phyloP scores from a whole-genome alignment of 2,888 invertebrate genomes.

The Cephus pulcher region DNA sequence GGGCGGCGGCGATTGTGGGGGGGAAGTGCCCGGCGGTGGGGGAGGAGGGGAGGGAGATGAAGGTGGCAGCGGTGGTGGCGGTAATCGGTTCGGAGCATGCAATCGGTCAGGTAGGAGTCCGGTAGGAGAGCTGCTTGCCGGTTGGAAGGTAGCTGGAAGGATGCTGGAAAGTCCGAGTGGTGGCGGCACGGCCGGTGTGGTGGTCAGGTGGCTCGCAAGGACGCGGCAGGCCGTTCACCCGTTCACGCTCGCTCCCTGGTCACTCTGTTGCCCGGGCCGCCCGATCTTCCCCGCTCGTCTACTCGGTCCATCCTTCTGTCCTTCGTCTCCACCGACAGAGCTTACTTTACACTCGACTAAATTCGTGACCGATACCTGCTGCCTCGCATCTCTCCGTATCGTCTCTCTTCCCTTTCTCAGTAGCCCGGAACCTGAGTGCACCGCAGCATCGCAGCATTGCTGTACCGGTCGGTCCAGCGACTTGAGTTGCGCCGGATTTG shows the following conservation, averaged over 20 bases:
- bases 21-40: not conserved
- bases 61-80: conserved; percentile 7
- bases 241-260: conserved; percentile 32
- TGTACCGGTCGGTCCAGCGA: not conserved
- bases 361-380: conserved; percentile 14
- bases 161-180: conserved; percentile 60
- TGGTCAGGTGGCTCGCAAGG: conserved; percentile 65
- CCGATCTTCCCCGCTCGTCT: conserved; percentile 8
- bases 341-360: conserved; percentile 19
- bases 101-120: conserved; percentile 50
- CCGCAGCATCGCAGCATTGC: not conserved
- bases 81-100: conserved; percentile 31
- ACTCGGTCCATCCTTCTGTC: conserved; percentile 27
- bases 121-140: conserved; percentile 43
- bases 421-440: not conserved
- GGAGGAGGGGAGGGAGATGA: not conserved
- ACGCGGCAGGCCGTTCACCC: conserved; percentile 64
- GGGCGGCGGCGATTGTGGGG: not conserved
- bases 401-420: conserved; percentile 19
- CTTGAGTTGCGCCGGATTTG: not conserved
- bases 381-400: conserved; percentile 4
- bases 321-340: conserved; percentile 8
- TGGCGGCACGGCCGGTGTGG: conserved; percentile 62
- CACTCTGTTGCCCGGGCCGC: conserved; percentile 18
- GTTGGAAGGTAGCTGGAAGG: conserved; percentile 44